Evolutionary conservation across 2,113 vertebrate species (phyloP), one percentile per base, ranked within the genome.

Genomic region (Hoplias malabaricus): DNA sequence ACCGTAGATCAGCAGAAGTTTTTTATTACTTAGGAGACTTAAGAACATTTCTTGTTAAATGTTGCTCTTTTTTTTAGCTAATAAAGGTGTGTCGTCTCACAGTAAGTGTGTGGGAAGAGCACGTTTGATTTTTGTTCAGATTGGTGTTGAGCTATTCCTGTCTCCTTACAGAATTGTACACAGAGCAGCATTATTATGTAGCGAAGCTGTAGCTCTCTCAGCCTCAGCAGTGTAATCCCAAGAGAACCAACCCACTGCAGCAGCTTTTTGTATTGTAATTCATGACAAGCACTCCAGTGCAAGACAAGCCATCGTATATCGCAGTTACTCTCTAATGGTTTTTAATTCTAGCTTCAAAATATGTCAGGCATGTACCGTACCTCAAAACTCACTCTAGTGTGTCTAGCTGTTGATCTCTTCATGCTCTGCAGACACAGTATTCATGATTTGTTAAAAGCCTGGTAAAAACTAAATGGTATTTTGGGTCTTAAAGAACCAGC

Each of bases 211-310:
- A 67, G 42, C 1, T 33, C 80, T 68, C 81, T 88, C 79, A 87
- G 88, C 80, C 85, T 72, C 72, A 36, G 54, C 84, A 80, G 79
- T 76, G 54, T 19, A 71, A 68, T 33, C 70, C 90, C 86, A 68
- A 21, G 70, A 84, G 88, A 86, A 91, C 75, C 79, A 71, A 75
- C 82, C 85, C 85, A 82, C 82, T 86, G 86, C 87, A 81, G 84
- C 84, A 79, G 87, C 73, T 88, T 90, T n/a, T 85, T 84, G 65
- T 90, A 78, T 89, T 77, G 54, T 75, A 83, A 84, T 85, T 90
- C 88, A 86, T 87, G 59, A 76, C 84, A 86, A 82, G 81, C 79
- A 53, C 46, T 78, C 73, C 81, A 69, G 78, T 88, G 83, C 19
- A 46, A 81, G 82, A 68, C 50, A 67, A 31, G 42, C 42, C 10